These are phyloP conservation scores for Podarcis cretensis DNA, from an alignment of 2,113 vertebrate genomes.

Conservation along the genomic window DNA sequence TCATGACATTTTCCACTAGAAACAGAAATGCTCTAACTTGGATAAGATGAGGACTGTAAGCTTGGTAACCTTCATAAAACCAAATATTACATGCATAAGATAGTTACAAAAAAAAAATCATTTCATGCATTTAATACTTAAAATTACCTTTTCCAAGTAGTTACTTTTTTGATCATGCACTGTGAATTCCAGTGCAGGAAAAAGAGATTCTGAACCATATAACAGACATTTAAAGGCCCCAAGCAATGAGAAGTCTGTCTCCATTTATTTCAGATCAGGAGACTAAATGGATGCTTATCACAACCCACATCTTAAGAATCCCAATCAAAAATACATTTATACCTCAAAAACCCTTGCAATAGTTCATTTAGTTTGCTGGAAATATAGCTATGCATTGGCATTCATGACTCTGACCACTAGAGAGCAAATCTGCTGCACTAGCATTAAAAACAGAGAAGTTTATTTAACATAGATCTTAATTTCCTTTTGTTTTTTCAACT, in stretches of 20 bases:
- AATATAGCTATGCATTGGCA: neutral
- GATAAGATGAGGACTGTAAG: fast-evolving
- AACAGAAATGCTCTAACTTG: neutral
- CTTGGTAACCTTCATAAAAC: neutral
- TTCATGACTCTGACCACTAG: neutral
- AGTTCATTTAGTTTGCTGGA: neutral
- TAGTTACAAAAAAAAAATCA: too few relatives aligned
- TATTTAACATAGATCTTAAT: neutral
- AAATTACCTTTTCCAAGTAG: too few relatives aligned
- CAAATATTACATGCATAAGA: too few relatives aligned
- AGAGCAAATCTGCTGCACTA: neutral
- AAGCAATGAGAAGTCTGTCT: neutral
- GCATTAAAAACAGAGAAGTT: neutral
- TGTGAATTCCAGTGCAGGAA: too few relatives aligned
- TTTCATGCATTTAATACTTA: too few relatives aligned
- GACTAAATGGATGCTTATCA: too few relatives aligned
- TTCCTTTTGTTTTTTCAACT: neutral
- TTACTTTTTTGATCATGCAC: too few relatives aligned
- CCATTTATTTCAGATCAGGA: neutral
- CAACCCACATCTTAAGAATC: neutral
- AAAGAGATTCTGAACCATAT: too few relatives aligned
- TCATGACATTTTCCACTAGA: neutral
- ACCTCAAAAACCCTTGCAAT: neutral
- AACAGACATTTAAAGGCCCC: too few relatives aligned
- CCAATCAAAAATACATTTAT: too few relatives aligned